Percentiles rank a stretch among this genome's conserved stretches.
Conservation (phyloP, 1,140 invertebrate species). For the Ceratosolen solmsi region DNA sequence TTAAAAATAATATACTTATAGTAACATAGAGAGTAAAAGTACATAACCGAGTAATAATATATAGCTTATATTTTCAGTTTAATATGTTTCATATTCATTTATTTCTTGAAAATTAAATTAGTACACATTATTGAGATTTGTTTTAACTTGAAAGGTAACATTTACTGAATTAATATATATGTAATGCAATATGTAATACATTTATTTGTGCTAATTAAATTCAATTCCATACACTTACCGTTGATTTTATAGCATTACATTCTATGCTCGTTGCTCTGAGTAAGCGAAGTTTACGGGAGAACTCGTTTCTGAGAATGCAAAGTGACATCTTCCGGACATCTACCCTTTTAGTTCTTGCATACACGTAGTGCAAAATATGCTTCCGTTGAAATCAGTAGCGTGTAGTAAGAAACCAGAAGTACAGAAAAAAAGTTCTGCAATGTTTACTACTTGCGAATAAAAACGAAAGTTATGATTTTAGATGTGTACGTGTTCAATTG, state of each 20-base stretch:
- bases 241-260: background rate
- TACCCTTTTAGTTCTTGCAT: conserved; percentile 9
- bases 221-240: background rate
- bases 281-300: background rate
- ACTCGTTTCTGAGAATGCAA: conserved; percentile 48
- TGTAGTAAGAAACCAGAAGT: background rate
- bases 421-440: background rate
- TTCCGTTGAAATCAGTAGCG: background rate
- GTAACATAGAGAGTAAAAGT: too few relatives aligned
- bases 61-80: too few relatives aligned
- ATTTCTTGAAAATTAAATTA: too few relatives aligned
- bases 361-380: background rate
- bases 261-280: background rate
- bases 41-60: too few relatives aligned
- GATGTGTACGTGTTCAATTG: background rate
- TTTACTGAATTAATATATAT: too few relatives aligned
- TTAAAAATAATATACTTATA: too few relatives aligned
- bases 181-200: too few relatives aligned
- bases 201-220: background rate
- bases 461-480: conserved; percentile 30
- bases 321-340: conserved; percentile 25
- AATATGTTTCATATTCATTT: too few relatives aligned
- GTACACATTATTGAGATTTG: too few relatives aligned
- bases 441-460: background rate
- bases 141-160: too few relatives aligned